These are phyloP conservation scores for Caloenas nicobarica DNA, from an alignment of 2,113 vertebrate genomes.

Conservation along the genomic window DNA sequence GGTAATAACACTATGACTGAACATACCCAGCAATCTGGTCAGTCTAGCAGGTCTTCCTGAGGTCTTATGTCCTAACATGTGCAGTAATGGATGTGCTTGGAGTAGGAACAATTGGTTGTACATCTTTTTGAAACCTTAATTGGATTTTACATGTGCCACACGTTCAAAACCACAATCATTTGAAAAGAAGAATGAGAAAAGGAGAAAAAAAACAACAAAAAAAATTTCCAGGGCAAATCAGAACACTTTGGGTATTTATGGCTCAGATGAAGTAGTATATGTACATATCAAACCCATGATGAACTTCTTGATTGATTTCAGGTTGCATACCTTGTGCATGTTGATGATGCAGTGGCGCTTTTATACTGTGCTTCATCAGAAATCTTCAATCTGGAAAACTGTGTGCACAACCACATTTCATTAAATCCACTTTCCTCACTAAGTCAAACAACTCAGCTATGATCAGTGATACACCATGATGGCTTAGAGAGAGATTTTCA, in stretches of 20 bases:
- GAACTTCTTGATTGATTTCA: background rate
- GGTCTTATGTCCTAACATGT: fast-evolving
- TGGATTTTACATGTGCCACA: background rate
- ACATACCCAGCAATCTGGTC: background rate
- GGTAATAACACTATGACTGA: background rate
- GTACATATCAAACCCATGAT: background rate
- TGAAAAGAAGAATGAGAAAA: background rate
- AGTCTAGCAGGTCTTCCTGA: background rate
- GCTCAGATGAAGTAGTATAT: background rate
- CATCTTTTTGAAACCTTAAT: background rate
- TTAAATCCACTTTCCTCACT: background rate
- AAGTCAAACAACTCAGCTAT: background rate
- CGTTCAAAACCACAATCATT: background rate
- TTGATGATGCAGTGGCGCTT: background rate
- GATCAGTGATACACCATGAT: background rate
- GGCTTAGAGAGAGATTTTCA: background rate
- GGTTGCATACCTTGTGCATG: background rate
- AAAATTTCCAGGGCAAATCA: background rate
- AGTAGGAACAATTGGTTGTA: background rate
- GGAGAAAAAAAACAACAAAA: background rate
- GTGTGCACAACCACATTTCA: background rate
- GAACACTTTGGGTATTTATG: background rate
- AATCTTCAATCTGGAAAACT: background rate
- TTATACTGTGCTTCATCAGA: background rate
- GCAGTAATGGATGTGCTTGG: background rate